phyloP scores from a whole-genome alignment of 2,888 invertebrate genomes.

The Incurvaria masculella region DNA sequence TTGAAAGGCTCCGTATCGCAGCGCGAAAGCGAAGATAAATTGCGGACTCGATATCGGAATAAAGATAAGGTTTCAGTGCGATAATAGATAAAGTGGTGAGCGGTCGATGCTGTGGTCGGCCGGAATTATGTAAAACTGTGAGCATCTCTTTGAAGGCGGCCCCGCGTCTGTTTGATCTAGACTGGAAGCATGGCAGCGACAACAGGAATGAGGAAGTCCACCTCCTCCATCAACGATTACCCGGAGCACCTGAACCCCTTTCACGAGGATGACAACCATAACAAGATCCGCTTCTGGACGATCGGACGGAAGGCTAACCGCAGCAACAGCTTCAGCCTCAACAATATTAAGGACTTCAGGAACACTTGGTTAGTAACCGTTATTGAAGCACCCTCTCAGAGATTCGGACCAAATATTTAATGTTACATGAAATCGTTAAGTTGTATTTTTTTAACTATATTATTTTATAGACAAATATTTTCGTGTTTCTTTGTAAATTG shows the following conservation, averaged over 20 bases:
- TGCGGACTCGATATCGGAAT: constrained; percentile 36
- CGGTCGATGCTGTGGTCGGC: constrained; percentile 31
- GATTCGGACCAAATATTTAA: constrained; percentile 3
- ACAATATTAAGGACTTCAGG: constrained; percentile 52
- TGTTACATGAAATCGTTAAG: constrained; percentile 6
- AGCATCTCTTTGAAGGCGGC: constrained; percentile 23
- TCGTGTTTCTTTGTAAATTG: no score
- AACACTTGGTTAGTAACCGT: constrained; percentile 59
- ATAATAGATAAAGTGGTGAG: constrained; percentile 46
- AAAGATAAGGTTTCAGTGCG: constrained; percentile 43
- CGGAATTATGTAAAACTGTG: constrained; percentile 47
- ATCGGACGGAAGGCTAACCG: constrained; percentile 50
- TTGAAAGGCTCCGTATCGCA: constrained; percentile 30
- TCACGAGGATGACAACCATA: constrained; percentile 64
- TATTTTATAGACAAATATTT: no score
- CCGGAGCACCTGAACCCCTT: constrained; percentile 77
- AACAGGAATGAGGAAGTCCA: constrained; percentile 44
- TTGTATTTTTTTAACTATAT: constrained; percentile 11
- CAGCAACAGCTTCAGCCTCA: constrained; percentile 61
- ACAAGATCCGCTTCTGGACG: constrained; percentile 60
- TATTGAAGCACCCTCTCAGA: no score
- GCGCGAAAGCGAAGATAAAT: constrained; percentile 35
- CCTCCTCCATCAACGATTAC: constrained; percentile 64
- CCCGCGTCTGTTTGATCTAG: background rate
- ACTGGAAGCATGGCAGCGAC: constrained; percentile 35